Percentiles rank a stretch among this genome's conserved stretches.
These are phyloP conservation scores for Bombus superbus DNA, from an alignment of 1,140 invertebrate species.

Conservation along the genomic window DNA sequence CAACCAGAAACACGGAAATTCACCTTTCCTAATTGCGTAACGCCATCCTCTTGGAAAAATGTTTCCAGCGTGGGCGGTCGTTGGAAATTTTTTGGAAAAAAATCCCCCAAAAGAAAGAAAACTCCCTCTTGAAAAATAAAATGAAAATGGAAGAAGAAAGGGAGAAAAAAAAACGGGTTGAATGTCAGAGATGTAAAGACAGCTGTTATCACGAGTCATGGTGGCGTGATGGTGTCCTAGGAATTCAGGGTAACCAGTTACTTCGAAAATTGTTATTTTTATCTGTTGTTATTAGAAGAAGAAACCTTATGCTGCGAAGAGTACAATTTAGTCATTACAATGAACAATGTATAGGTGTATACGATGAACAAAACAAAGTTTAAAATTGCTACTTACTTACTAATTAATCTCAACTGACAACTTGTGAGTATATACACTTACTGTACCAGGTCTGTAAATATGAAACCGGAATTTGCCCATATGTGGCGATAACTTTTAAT, in stretches of 20 bases:
- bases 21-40: conserved; percentile 42
- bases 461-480: no score
- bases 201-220: no score
- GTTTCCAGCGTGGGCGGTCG: not conserved
- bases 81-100: not conserved
- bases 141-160: not conserved
- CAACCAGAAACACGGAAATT: conserved; percentile 17
- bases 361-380: no score
- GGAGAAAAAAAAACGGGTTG: no score
- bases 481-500: no score
- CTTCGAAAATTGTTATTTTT: not conserved
- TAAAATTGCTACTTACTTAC: no score
- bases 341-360: not conserved
- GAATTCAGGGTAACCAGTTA: no score
- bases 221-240: no score
- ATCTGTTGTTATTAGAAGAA: not conserved
- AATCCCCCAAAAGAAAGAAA: not conserved
- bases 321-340: not conserved
- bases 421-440: no score
- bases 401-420: no score
- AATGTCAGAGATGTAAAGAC: not conserved
- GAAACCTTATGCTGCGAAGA: not conserved
- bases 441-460: no score
- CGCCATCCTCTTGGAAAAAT: conserved; percentile 24
- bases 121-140: not conserved